Evolutionary conservation across 1,140 invertebrate genomes (phyloP).

Genomic region (Neodiprion virginianus): DNA sequence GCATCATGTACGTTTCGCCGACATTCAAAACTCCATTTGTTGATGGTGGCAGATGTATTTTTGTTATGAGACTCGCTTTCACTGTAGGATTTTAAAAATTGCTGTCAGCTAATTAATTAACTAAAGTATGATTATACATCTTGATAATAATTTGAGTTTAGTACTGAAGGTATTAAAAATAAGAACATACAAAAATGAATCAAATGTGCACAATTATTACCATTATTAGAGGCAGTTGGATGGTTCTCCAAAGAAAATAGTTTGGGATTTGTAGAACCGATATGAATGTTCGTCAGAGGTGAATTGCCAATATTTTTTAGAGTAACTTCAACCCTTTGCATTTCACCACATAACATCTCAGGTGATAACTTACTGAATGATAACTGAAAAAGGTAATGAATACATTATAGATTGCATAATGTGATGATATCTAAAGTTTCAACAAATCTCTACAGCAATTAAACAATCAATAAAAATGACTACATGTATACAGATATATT

Average conservation of each 20-base stretch:
- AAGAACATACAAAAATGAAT: not conserved
- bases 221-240: slow-evolving; percentile 46
- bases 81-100: slow-evolving; percentile 47
- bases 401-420: slow-evolving; percentile 12
- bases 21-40: slow-evolving; percentile 59
- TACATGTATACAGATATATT: not conserved
- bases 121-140: slow-evolving; percentile 26
- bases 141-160: slow-evolving; percentile 20
- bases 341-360: slow-evolving; percentile 76
- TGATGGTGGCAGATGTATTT: slow-evolving; percentile 52
- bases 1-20: slow-evolving; percentile 64
- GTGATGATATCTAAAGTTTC: slow-evolving; percentile 2
- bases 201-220: slow-evolving; percentile 47
- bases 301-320: slow-evolving; percentile 75
- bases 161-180: slow-evolving; percentile 39
- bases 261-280: slow-evolving; percentile 74
- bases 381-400: slow-evolving; percentile 60
- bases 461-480: not conserved
- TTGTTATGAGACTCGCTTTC: slow-evolving; percentile 60
- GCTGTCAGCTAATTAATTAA: slow-evolving; percentile 33
- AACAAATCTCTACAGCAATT: slow-evolving; percentile 13
- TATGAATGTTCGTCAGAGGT: slow-evolving; percentile 69
- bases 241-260: slow-evolving; percentile 67
- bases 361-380: slow-evolving; percentile 73
- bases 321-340: slow-evolving; percentile 71